phyloP scores from a whole-genome alignment of 2,797 vertebrate species.

The Acanthopagrus latus region DNA sequence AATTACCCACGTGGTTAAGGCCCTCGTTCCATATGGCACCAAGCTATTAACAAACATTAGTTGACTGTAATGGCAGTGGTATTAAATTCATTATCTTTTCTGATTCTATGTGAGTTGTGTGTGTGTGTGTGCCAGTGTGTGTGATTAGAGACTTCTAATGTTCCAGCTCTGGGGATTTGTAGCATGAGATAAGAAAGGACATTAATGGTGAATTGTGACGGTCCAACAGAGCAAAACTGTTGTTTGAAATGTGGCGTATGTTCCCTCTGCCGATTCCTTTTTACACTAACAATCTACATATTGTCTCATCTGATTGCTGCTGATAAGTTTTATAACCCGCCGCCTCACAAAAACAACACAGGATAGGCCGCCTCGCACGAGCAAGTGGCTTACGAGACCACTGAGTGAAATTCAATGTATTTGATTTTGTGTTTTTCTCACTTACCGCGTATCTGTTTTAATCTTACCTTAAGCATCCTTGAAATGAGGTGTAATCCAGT shows the following conservation, averaged over 20 bases:
- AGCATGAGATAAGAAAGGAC: conserved; percentile 77
- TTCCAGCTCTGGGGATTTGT: conserved; percentile 80
- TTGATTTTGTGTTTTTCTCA: conserved; percentile 82
- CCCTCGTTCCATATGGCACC: conserved; percentile 76
- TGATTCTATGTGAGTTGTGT: conserved; percentile 66
- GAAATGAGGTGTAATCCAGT: conserved; percentile 87
- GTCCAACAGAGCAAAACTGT: conserved; percentile 74
- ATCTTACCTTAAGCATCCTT: conserved; percentile 87
- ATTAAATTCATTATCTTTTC: conserved; percentile 82
- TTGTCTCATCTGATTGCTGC: conserved; percentile 49
- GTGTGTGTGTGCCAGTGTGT: conserved; percentile 42
- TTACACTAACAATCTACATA: conserved; percentile 44
- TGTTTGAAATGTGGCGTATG: conserved; percentile 54
- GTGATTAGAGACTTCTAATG: conserved; percentile 80
- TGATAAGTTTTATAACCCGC: conserved; percentile 30
- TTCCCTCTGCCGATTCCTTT: conserved; percentile 40
- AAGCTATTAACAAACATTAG: conserved; percentile 83
- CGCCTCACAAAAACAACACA: conserved; percentile 41
- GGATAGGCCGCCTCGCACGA: conserved; percentile 50
- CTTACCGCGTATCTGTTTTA: conserved; percentile 86
- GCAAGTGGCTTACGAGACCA: conserved; percentile 63
- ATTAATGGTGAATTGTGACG: conserved; percentile 74
- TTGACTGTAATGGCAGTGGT: conserved; percentile 77
- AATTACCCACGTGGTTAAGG: conserved; percentile 78
- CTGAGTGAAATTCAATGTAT: conserved; percentile 77